Percentiles rank a stretch among this genome's conserved stretches.
phyloP scores from a whole-genome alignment of 2,888 invertebrate genomes.

The Stratiomys singularior region DNA sequence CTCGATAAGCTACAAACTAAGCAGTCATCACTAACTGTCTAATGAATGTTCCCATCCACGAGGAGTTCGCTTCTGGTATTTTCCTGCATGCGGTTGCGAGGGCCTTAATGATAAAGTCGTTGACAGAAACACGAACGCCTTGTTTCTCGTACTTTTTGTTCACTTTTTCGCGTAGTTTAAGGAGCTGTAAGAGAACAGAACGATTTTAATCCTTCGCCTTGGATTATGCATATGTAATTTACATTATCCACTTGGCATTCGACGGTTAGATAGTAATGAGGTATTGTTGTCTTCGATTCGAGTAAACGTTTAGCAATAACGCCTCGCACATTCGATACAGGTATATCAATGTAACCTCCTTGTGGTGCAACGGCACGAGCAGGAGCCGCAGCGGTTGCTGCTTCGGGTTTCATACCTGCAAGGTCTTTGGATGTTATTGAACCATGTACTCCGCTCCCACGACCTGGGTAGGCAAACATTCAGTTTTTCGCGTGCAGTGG shows the following conservation, averaged over 20 bases:
- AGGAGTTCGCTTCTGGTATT: conserved; percentile 93
- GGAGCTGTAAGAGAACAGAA: conserved; percentile 55
- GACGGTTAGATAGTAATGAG: conserved; percentile 94
- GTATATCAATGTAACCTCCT: conserved; percentile 74
- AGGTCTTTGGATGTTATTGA: conserved; percentile 87
- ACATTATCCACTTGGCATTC: conserved; percentile 87
- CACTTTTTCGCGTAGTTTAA: conserved; percentile 79
- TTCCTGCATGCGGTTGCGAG: conserved; percentile 87
- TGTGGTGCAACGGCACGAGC: conserved; percentile 58
- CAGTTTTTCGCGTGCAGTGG: conserved; percentile 15
- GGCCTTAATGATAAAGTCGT: conserved; percentile 96
- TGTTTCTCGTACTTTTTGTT: conserved; percentile 84
- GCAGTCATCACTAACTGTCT: conserved; percentile 82
- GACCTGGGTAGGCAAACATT: conserved; percentile 63
- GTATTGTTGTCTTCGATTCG: conserved; percentile 92
- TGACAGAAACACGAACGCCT: conserved; percentile 88
- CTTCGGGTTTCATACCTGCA: conserved; percentile 65
- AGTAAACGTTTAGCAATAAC: conserved; percentile 90
- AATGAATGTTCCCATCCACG: conserved; percentile 94
- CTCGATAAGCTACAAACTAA: not conserved
- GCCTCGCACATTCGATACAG: conserved; percentile 83
- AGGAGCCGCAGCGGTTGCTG: conserved; percentile 56
- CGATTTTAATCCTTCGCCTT: too few relatives aligned
- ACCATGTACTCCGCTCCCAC: conserved; percentile 83
- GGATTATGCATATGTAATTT: conserved; percentile 59